These are phyloP conservation scores for Podocnemis expansa DNA, from an alignment of 2,113 vertebrate genomes.

Conservation along the genomic window DNA sequence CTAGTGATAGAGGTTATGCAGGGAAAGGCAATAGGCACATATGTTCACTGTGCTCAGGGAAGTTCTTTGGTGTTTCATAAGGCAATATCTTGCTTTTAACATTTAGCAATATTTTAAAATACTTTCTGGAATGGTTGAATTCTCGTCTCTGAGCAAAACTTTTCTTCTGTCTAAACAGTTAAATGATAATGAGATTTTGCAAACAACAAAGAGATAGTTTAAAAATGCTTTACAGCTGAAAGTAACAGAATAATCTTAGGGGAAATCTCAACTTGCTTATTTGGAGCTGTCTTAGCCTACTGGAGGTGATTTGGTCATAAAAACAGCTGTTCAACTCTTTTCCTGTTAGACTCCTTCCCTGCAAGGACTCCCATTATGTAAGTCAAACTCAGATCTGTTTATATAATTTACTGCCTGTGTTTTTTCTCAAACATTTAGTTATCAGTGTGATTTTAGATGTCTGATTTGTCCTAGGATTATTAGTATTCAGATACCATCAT, in stretches of 20 bases:
- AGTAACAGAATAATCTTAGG: neutral
- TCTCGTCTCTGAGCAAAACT: neutral
- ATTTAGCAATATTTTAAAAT: neutral
- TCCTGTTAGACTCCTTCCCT: neutral
- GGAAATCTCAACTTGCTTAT: neutral
- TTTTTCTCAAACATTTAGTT: neutral
- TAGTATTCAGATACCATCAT: neutral
- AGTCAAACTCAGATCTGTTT: neutral
- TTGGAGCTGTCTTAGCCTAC: neutral
- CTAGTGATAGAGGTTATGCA: neutral
- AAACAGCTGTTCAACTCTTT: conserved; percentile 7
- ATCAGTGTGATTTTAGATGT: neutral
- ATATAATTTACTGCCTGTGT: neutral
- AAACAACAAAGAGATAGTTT: neutral
- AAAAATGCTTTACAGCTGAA: conserved; percentile 11
- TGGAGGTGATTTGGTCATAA: neutral
- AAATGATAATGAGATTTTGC: neutral
- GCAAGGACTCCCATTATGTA: neutral
- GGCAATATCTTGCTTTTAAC: neutral
- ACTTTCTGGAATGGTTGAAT: neutral
- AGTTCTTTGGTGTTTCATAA: neutral
- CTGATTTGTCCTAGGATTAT: neutral
- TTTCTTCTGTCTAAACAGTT: neutral
- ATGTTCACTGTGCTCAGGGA: neutral
- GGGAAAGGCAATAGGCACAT: neutral